Percentiles rank a stretch among this genome's conserved stretches.
Evolutionary conservation across 2,888 invertebrate species (phyloP).

Genomic region (Hirtodrosophila confusa): DNA sequence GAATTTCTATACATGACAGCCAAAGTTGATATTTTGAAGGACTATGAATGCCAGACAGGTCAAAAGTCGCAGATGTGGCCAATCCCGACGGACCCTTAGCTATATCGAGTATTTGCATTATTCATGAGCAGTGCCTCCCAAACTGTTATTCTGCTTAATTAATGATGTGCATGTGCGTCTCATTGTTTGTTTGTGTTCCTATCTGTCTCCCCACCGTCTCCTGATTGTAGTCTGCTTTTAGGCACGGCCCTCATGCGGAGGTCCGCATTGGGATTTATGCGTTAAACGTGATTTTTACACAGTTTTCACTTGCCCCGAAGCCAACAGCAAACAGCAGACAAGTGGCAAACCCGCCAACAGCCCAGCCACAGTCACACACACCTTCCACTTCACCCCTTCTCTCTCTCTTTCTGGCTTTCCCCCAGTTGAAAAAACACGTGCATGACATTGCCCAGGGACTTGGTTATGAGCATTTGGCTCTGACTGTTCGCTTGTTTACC

Average conservation of each 20-base stretch:
- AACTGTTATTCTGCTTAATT: slow-evolving; percentile 36
- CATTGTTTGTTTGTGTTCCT: not conserved
- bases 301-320: slow-evolving; percentile 36
- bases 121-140: slow-evolving; percentile 5
- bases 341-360: slow-evolving; percentile 13
- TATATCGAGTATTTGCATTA: slow-evolving; percentile 10
- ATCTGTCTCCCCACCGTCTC: not conserved
- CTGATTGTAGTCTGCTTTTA: slow-evolving; percentile 38
- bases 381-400: not conserved
- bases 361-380: slow-evolving; percentile 11
- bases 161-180: slow-evolving; percentile 30
- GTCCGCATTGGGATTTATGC: slow-evolving; percentile 52
- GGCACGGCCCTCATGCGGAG: slow-evolving; percentile 17
- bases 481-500: slow-evolving; percentile 49
- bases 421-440: slow-evolving; percentile 34
- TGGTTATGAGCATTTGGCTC: slow-evolving; percentile 16
- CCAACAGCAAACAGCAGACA: slow-evolving; percentile 17
- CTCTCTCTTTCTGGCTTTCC: not conserved
- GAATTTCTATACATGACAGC: too few species aligned
- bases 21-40: slow-evolving; percentile 12
- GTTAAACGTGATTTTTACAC: slow-evolving; percentile 67
- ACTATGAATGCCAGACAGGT: slow-evolving; percentile 10
- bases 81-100: not conserved
- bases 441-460: slow-evolving; percentile 38
- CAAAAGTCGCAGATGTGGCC: slow-evolving; percentile 10